Conservation (phyloP, 2,888 invertebrate genomes). For the Cosmorhoe ocellata region DNA sequence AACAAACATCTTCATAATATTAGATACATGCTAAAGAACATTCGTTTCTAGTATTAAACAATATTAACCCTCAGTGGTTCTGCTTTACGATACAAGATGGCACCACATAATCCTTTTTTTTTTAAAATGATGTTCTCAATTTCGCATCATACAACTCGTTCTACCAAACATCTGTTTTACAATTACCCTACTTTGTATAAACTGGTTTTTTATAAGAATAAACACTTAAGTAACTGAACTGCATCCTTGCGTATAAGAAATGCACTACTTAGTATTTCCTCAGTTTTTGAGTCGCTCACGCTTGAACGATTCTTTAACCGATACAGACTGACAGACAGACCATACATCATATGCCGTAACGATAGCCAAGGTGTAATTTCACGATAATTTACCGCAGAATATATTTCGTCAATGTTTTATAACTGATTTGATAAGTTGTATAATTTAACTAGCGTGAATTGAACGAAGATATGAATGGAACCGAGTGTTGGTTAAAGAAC, state of each 20-base stretch:
- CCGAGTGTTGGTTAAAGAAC: neutral
- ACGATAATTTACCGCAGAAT: slow-evolving; percentile 9
- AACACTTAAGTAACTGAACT: slow-evolving; percentile 8
- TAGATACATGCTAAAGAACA: no score
- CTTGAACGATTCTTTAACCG: slow-evolving; percentile 13
- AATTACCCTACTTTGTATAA: neutral
- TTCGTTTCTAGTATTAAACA: no score
- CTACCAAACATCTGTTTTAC: no score
- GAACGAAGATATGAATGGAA: slow-evolving; percentile 8
- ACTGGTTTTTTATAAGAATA: neutral
- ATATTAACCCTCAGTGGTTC: no score
- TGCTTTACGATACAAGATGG: no score
- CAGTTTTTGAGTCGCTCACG: slow-evolving; percentile 14
- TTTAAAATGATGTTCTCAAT: no score
- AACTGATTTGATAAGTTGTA: slow-evolving; percentile 1
- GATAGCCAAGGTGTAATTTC: slow-evolving; percentile 16
- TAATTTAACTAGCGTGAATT: slow-evolving; percentile 13
- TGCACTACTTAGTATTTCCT: slow-evolving; percentile 12
- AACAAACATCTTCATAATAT: no score
- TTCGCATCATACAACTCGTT: no score
- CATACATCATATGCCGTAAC: slow-evolving; percentile 23
- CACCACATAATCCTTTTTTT: no score
- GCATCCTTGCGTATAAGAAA: slow-evolving; percentile 2
- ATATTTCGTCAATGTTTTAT: slow-evolving; percentile 19
- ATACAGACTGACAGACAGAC: slow-evolving; percentile 13